Conservation (phyloP, 2,113 vertebrate species). For the Lampris megalopsis region DNA sequence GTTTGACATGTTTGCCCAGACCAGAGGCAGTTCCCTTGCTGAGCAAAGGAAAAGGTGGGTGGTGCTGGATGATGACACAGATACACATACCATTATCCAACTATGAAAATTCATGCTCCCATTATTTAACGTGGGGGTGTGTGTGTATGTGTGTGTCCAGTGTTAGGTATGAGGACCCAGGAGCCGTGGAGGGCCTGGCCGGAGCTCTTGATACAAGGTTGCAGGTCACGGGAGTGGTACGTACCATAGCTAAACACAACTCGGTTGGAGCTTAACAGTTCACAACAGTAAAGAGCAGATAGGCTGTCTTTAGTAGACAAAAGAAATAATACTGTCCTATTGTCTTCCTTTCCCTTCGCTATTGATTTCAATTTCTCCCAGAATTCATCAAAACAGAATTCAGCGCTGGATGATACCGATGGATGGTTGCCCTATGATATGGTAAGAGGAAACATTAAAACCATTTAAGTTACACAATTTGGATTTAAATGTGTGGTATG, state of each 20-base stretch:
- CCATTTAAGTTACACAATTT: too few relatives aligned
- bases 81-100: not conserved
- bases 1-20: constrained; percentile 99
- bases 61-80: not conserved
- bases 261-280: not conserved
- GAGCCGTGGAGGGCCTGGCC: constrained; percentile 82
- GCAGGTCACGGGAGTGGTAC: constrained; percentile 82
- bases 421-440: constrained; percentile 71
- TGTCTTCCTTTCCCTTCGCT: not conserved
- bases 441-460: constrained; percentile 61
- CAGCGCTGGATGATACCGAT: constrained; percentile 74
- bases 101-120: not conserved
- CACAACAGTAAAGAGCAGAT: not conserved
- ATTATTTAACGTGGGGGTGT: constrained; percentile 11
- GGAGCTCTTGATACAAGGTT: constrained; percentile 81
- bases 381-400: constrained; percentile 53
- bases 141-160: constrained; percentile 53
- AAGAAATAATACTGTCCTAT: not conserved
- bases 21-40: constrained; percentile 91
- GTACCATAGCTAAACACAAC: constrained; percentile 39
- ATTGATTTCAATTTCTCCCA: constrained; percentile 27
- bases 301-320: not conserved
- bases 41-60: constrained; percentile 93
- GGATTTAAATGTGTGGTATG: not conserved
- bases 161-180: constrained; percentile 83